phyloP scores from a whole-genome alignment of 2,113 vertebrate genomes.

The Pipra filicauda region DNA sequence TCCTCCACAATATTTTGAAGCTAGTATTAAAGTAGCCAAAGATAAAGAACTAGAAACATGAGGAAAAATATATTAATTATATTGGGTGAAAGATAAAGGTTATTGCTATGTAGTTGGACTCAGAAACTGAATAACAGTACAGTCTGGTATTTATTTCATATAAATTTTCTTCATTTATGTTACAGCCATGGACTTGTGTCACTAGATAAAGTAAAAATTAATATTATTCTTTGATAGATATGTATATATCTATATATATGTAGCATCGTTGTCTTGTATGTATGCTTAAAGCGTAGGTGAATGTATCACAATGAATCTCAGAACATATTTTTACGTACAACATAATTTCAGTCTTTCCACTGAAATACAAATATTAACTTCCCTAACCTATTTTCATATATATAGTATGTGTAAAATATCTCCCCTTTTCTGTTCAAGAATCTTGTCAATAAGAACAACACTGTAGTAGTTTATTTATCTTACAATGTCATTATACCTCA shows the following conservation, averaged over 20 bases:
- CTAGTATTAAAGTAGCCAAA: not conserved
- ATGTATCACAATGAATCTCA: not conserved
- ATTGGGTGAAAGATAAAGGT: not conserved
- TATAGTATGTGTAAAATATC: not conserved
- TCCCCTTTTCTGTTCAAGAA: not conserved
- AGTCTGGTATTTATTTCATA: not conserved
- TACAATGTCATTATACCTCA: rapidly evolving
- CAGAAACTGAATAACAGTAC: not conserved
- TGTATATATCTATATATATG: not conserved
- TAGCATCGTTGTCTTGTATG: not conserved
- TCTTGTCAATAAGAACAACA: not conserved
- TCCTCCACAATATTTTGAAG: not conserved
- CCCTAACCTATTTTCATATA: not conserved
- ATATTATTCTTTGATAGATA: not conserved
- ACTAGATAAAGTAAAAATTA: not conserved
- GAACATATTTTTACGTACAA: not conserved
- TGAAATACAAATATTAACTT: not conserved
- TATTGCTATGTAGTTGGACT: not conserved
- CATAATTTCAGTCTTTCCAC: not conserved
- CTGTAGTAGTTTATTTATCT: not conserved
- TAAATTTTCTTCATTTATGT: not conserved
- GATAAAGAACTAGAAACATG: not conserved
- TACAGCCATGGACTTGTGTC: too few relatives aligned
- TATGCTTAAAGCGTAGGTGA: not conserved
- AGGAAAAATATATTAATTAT: not conserved